Percentiles rank a stretch among this genome's conserved stretches.
Conservation (phyloP, 1,140 invertebrate genomes). For the Zaprionus vittiger region DNA sequence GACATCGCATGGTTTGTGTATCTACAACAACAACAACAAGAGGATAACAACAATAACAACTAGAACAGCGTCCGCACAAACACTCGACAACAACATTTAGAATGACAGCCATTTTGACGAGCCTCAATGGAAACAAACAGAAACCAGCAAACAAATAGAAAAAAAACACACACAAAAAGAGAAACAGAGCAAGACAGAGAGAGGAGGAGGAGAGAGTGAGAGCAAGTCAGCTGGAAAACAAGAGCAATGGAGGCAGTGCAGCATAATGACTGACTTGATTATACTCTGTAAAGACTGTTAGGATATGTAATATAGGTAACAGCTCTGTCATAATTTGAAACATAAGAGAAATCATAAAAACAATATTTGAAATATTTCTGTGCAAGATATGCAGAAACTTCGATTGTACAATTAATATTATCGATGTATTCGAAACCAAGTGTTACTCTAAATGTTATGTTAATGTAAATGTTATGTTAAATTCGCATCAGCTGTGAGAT, state of each 20-base stretch:
- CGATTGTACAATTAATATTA: too few relatives aligned
- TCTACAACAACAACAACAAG: constrained; percentile 40
- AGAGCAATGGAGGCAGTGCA: background rate
- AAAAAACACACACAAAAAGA: constrained; percentile 1
- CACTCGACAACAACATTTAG: constrained; percentile 52
- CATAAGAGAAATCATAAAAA: too few relatives aligned
- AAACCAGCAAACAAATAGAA: constrained; percentile 15
- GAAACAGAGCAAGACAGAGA: background rate
- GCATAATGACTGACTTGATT: background rate
- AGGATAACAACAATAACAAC: constrained; percentile 24
- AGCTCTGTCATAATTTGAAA: too few relatives aligned
- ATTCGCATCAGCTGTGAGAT: too few relatives aligned
- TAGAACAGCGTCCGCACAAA: background rate
- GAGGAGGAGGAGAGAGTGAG: background rate
- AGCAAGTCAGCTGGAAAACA: background rate
- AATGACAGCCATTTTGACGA: constrained; percentile 62
- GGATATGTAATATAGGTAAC: background rate
- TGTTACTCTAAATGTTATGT: too few relatives aligned
- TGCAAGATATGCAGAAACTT: too few relatives aligned
- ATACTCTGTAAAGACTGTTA: background rate
- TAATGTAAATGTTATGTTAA: too few relatives aligned
- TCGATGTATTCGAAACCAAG: too few relatives aligned
- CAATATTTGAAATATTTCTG: too few relatives aligned
- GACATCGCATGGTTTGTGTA: constrained; percentile 8
- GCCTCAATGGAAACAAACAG: constrained; percentile 49